These are phyloP conservation scores for Ornithoptera alexandrae DNA, from an alignment of 2,888 invertebrate genomes.

Conservation along the genomic window DNA sequence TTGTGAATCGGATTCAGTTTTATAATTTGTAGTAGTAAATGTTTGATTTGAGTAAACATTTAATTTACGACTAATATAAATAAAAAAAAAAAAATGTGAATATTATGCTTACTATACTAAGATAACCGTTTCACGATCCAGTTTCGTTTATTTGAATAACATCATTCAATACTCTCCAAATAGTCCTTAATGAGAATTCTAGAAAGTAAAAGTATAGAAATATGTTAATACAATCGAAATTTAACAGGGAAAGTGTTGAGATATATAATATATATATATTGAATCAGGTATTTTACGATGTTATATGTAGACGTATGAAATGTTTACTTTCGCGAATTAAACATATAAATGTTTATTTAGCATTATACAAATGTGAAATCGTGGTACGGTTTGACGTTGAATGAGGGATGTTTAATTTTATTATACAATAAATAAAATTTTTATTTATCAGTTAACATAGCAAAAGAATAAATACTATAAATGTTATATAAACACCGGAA, in stretches of 20 bases:
- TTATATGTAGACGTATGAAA: not conserved
- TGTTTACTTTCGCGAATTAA: too few relatives aligned
- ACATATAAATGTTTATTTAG: too few relatives aligned
- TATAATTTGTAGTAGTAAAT: too few relatives aligned
- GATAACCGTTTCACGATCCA: not conserved
- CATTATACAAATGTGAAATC: too few relatives aligned
- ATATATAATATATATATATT: not conserved
- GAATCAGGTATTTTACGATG: constrained; percentile 4
- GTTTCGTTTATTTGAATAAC: constrained; percentile 5
- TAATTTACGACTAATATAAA: not conserved
- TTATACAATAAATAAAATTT: too few relatives aligned
- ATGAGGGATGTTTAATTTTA: too few relatives aligned
- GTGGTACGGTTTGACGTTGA: too few relatives aligned
- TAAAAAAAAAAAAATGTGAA: not conserved
- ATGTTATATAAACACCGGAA: too few relatives aligned
- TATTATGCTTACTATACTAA: not conserved
- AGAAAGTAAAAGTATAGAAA: constrained; percentile 9
- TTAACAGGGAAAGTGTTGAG: constrained; percentile 16
- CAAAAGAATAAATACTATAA: too few relatives aligned
- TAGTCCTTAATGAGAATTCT: constrained; percentile 10
- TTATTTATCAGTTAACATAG: too few relatives aligned
- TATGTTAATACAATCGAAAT: constrained; percentile 1
- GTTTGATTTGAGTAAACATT: not conserved
- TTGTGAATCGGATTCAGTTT: too few relatives aligned
- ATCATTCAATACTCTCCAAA: not conserved